These are phyloP conservation scores for Chaetorhynchus papuensis DNA, from an alignment of 2,113 vertebrate genomes.

Conservation along the genomic window DNA sequence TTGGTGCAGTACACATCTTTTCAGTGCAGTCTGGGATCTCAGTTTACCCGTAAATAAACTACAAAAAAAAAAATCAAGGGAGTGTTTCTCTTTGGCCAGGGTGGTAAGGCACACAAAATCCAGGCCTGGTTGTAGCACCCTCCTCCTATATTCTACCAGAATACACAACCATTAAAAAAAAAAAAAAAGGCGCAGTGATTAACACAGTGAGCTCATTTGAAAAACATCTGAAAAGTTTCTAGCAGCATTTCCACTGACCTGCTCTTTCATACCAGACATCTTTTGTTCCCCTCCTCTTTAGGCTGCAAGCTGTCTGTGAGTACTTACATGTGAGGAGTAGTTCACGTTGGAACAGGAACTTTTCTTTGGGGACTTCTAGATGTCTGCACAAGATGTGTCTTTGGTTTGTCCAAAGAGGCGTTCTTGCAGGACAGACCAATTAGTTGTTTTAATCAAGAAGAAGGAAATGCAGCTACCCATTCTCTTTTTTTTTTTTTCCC, in stretches of 20 bases:
- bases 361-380: neutral
- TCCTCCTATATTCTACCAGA: neutral
- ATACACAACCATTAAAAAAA: neutral
- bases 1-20: neutral
- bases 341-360: neutral
- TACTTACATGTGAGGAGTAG: neutral
- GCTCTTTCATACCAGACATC: conserved; percentile 43
- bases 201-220: conserved; percentile 14
- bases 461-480: neutral
- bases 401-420: neutral
- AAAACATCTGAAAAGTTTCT: conserved; percentile 27
- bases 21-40: neutral
- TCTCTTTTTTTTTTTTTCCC: neutral
- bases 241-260: conserved; percentile 24
- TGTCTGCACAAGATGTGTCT: neutral
- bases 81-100: neutral
- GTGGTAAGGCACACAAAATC: neutral
- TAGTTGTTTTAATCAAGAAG: neutral
- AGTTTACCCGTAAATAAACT: neutral
- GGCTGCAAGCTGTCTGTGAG: neutral
- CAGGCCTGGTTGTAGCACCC: neutral
- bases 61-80: neutral
- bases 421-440: neutral
- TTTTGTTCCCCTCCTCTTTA: neutral
- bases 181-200: neutral